These are phyloP conservation scores for Lacanobia wlatinum DNA, from an alignment of 2,888 invertebrate genomes.

Conservation along the genomic window DNA sequence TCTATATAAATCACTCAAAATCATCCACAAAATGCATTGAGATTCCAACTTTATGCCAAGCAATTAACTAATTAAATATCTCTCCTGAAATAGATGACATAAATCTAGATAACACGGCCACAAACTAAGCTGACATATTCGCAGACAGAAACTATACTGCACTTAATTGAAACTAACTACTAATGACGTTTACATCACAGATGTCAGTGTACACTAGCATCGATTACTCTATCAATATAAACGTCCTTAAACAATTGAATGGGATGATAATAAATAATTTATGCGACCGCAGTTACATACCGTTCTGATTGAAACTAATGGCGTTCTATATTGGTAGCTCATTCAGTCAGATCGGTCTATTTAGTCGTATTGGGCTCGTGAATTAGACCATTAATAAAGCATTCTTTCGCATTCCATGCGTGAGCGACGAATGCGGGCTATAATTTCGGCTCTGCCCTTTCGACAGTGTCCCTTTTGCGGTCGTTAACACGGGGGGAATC, in stretches of 20 bases:
- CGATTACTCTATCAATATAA: conserved; percentile 67
- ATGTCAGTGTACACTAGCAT: conserved; percentile 53
- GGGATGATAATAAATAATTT: conserved; percentile 74
- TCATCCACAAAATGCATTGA: conserved; percentile 8
- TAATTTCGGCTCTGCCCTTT: conserved; percentile 15
- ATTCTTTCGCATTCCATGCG: conserved; percentile 45
- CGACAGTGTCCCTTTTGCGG: conserved; percentile 14
- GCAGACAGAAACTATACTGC: conserved; percentile 40
- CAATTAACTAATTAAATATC: conserved; percentile 44
- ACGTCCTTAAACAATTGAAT: conserved; percentile 73
- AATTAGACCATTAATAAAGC: conserved; percentile 56
- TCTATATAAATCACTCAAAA: conserved; percentile 10
- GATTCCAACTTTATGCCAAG: conserved; percentile 9
- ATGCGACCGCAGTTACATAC: conserved; percentile 70
- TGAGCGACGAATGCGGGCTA: conserved; percentile 25
- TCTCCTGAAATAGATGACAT: conserved; percentile 18
- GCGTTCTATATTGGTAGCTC: conserved; percentile 57
- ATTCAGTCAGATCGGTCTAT: conserved; percentile 61
- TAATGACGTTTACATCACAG: conserved; percentile 48
- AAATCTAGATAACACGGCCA: conserved; percentile 34
- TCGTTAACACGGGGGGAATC: not conserved
- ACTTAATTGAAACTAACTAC: conserved; percentile 40
- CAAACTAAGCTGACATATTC: conserved; percentile 21
- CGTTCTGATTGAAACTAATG: conserved; percentile 78
- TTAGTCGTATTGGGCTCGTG: conserved; percentile 49